Evolutionary conservation across 2,113 vertebrate genomes (phyloP), one percentile per base, ranked within the genome.

Genomic region (Conger conger): DNA sequence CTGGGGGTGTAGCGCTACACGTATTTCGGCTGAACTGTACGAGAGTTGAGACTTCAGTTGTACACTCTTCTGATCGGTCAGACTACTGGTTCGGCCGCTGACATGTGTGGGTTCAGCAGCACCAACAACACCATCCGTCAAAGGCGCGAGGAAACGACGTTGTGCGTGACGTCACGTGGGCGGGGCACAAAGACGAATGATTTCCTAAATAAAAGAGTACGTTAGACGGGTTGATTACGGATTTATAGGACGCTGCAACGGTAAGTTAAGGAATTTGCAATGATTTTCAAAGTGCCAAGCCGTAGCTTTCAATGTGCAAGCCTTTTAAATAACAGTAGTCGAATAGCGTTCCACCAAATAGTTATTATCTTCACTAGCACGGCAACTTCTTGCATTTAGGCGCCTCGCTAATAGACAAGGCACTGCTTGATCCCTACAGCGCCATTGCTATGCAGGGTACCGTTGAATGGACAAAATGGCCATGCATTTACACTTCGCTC

Each of bases 381-480:
- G 86, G 84, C 63, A 91, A 83, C 79, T 88, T 87, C 81, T 79
- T 90, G 85, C 85, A 90, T 89, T 89, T 73, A 63, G 76, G 76
- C 86, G 86, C 90, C 90, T 68, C 60, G 60, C 23, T 68, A 42
- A 42, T 9, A 42, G 27, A 18, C 27, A n/a, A 68, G 27, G 27
- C 60, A 68, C 60, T 68, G n/a, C 54, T 20, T 86, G 86, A 89
- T 88, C 90, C 88, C 87, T 89, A 89, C 94, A 94, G 92, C 95
- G 95, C 95, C 95, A 96, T 95, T 93, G 94, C 92, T 92, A 92
- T 92, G 89, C 88, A 50, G 79, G 88, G 87, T 91, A 89, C 11
- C 45, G 11, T 27, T 63, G 3, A 85, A 91, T 90, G 87, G 89
- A 95, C 95, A 96, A 96, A 95, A 95, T 95, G 95, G 95, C 95